These are phyloP conservation scores for Alexandromys fortis DNA, from an alignment of 2,113 vertebrate species.

Conservation along the genomic window DNA sequence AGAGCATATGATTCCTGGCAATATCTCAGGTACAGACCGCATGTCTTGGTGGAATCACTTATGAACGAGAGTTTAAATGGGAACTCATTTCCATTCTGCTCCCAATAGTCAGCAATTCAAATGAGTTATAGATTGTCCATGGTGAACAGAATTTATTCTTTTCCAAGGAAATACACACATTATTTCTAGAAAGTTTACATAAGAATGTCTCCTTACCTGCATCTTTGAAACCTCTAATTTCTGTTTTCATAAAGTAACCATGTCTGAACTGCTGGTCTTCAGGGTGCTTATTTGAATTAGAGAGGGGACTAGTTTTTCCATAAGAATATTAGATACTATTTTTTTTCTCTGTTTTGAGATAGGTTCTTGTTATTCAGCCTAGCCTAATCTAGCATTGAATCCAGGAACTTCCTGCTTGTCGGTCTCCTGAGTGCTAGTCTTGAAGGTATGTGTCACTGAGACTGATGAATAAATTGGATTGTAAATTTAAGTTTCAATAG, in stretches of 20 bases:
- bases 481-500: not conserved
- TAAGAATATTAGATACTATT: not conserved
- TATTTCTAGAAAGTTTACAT: not conserved
- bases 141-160: not conserved
- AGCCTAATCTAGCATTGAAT: not conserved
- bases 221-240: not conserved
- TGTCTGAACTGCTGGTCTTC: not conserved
- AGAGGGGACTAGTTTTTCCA: not conserved
- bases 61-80: not conserved
- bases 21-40: not conserved
- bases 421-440: not conserved
- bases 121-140: not conserved
- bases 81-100: not conserved
- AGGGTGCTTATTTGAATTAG: not conserved
- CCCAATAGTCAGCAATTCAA: not conserved
- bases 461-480: not conserved
- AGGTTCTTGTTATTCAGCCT: not conserved
- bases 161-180: not conserved
- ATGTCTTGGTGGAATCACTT: not conserved
- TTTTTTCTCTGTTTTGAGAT: not conserved
- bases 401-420: not conserved
- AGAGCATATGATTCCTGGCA: not conserved
- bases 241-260: not conserved
- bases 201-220: not conserved
- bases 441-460: fast-evolving